These are phyloP conservation scores for Macrosiphum euphorbiae DNA, from an alignment of 2,888 invertebrate genomes.

Conservation along the genomic window DNA sequence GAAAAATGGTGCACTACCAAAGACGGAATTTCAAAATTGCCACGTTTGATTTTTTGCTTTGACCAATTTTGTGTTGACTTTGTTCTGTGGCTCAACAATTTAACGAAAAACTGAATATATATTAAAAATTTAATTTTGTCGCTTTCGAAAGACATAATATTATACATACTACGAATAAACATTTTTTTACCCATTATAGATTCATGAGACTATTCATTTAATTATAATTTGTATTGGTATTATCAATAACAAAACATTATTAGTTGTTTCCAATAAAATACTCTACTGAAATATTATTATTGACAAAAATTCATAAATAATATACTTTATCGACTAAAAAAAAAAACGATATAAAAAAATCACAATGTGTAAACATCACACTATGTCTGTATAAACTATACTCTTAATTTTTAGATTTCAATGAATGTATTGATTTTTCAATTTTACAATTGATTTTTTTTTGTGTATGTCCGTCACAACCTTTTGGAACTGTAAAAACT, in stretches of 20 bases:
- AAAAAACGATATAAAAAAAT: neutral
- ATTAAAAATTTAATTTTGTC: neutral
- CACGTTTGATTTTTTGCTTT: constrained; percentile 37
- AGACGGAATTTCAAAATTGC: constrained; percentile 36
- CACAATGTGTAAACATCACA: neutral
- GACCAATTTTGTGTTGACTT: constrained; percentile 31
- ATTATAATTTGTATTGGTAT: neutral
- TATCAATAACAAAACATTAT: neutral
- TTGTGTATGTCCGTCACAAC: too few relatives aligned
- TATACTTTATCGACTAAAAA: neutral
- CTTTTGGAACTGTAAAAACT: too few relatives aligned
- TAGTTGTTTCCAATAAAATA: neutral
- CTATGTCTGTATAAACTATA: neutral
- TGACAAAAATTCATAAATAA: neutral
- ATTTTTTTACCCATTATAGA: neutral
- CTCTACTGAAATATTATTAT: neutral
- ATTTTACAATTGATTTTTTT: too few relatives aligned
- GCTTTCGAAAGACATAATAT: neutral
- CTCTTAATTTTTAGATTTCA: neutral
- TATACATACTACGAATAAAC: neutral
- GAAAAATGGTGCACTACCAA: constrained; percentile 26
- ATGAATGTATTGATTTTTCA: too few relatives aligned
- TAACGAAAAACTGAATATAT: neutral
- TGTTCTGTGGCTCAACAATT: neutral
- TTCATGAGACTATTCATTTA: neutral